Evolutionary conservation across 1,140 invertebrate genomes (phyloP), one percentile per base, ranked within the genome.

Genomic region (Penaeus indicus): DNA sequence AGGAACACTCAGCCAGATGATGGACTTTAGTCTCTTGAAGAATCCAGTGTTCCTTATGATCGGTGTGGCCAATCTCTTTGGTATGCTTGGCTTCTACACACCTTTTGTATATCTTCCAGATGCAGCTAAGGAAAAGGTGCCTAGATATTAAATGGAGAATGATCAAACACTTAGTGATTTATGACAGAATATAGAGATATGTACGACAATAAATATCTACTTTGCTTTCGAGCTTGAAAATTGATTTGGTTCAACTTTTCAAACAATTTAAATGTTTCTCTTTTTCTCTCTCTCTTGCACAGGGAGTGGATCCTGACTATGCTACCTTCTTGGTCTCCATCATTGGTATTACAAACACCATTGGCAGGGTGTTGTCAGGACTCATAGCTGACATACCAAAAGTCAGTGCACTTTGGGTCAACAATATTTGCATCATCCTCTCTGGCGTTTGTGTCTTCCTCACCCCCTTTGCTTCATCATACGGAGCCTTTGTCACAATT

Each of bases 41-140:
- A 95, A 99, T 93, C 97, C 97, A 1, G 96, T 97, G 47, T 99
- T 99, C 93, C 95, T 98, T 93, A 93, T 98, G 13, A 97, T 99
- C 91, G 97, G 97, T 85, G 94, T 99, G 21, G 98, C 97, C 86
- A 99, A 99, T 93, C 94, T 99, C 0, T 97, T 99, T 92, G 97
- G 97, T 90, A 97, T 97, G 96, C 95, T 98, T 78, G 98, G 98
- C 67, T 95, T 99, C 75, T 99, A 98, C 93, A 96, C 99, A 72
- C 98, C 98, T 60, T 99, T 99, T 92, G 96, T 99, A 3, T 99
- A 97, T 92, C 94, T 99, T 38, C 96, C 98, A 10, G 96, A 97
- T 92, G 95, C 96, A 90, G 97, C 97, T 8, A 94, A 94, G 62
- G 91, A 93, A 91, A 94, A 96, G 91, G 95, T 96, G 54, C 27